Evolutionary conservation across 2,888 invertebrate species (phyloP).

Genomic region (Neuroscelio doddi): DNA sequence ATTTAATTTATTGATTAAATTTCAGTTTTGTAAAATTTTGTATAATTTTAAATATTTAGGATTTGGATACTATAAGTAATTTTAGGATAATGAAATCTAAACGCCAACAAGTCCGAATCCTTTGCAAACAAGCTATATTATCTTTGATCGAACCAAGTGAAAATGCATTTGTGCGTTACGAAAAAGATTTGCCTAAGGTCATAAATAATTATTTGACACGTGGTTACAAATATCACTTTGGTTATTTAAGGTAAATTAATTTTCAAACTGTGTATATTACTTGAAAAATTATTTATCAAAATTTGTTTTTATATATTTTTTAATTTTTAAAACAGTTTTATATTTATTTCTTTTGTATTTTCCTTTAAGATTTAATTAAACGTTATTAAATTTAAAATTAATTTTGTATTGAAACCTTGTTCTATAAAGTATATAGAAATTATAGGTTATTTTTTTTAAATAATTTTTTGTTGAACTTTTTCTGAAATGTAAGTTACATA

Average conservation of each 20-base stretch:
- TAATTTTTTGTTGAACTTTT: too few relatives aligned
- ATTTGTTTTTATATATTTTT: too few relatives aligned
- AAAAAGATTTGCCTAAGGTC: conserved; percentile 45
- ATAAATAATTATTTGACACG: conserved; percentile 40
- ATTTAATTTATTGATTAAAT: conserved; percentile 1
- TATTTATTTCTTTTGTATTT: too few relatives aligned
- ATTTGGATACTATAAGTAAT: conserved; percentile 7
- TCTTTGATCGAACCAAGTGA: conserved; percentile 55
- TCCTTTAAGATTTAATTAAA: too few relatives aligned
- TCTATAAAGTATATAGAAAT: too few relatives aligned
- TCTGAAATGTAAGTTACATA: too few relatives aligned
- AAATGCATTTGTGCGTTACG: conserved; percentile 48
- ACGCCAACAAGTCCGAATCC: conserved; percentile 32
- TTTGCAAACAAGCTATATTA: conserved; percentile 54
- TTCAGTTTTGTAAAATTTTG: neutral
- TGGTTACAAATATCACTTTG: conserved; percentile 50
- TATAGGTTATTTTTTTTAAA: too few relatives aligned
- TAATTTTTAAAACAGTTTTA: too few relatives aligned
- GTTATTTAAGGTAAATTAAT: conserved; percentile 53
- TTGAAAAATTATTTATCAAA: too few relatives aligned
- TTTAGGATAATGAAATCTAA: conserved; percentile 30
- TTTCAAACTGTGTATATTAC: too few relatives aligned
- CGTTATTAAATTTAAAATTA: too few relatives aligned
- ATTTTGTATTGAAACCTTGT: too few relatives aligned
- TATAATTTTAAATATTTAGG: conserved; percentile 12